A percentile compares a stretch with the other conserved stretches of the same genome.
These are phyloP conservation scores for Helobdella robusta DNA, from an alignment of 2,888 invertebrate species.

Conservation along the genomic window DNA sequence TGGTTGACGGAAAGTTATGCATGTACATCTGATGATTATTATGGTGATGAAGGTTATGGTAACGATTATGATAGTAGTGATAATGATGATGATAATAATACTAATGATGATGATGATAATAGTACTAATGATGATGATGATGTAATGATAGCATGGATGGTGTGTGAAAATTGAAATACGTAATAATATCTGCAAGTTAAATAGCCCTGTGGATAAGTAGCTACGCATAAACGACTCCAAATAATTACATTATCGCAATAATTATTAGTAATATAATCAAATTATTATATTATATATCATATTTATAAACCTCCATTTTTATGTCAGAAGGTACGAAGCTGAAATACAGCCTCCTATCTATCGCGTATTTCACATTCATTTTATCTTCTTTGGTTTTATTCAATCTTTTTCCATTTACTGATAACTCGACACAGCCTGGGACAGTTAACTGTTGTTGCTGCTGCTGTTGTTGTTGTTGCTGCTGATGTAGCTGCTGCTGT, in stretches of 20 bases:
- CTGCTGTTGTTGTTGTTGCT: background rate
- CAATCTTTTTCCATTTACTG: slow-evolving; percentile 14
- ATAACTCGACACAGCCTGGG: slow-evolving; percentile 2
- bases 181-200: background rate
- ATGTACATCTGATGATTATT: slow-evolving; percentile 17
- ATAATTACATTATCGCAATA: no score
- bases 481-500: background rate
- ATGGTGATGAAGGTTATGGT: no score
- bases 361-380: background rate
- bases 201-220: background rate
- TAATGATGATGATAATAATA: no score
- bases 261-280: no score
- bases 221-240: background rate
- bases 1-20: background rate
- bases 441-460: background rate
- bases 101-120: no score
- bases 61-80: no score
- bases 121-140: background rate
- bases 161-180: background rate
- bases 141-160: background rate
- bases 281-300: no score
- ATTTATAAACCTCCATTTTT: slow-evolving; percentile 16
- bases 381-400: slow-evolving; percentile 18
- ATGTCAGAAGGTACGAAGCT: background rate
- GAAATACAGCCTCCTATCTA: slow-evolving; percentile 11